Conservation (phyloP, 2,888 invertebrate species). For the Tortrix viridana region DNA sequence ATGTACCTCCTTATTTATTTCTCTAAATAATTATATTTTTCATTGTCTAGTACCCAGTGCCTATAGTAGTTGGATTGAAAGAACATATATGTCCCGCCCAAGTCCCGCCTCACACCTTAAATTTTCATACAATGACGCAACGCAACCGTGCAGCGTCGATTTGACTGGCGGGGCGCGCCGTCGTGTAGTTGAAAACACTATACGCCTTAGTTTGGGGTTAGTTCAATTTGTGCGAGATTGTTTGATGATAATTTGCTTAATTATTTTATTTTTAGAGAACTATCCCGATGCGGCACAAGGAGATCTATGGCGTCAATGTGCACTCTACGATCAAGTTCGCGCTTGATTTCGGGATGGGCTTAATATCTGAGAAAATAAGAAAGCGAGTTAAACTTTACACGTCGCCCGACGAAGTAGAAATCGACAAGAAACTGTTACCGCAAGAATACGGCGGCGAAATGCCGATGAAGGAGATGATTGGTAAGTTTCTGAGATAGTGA, state of each 20-base stretch:
- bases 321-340: constrained; percentile 90
- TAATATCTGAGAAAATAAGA: constrained; percentile 90
- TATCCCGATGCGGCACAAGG: constrained; percentile 91
- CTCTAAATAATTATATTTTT: too few species aligned
- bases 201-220: too few species aligned
- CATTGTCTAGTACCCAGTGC: too few species aligned
- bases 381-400: constrained; percentile 88
- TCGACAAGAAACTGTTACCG: constrained; percentile 87
- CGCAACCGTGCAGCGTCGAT: too few species aligned
- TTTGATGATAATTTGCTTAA: not conserved
- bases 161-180: too few species aligned
- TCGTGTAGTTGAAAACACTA: too few species aligned
- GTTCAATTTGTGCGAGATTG: too few species aligned
- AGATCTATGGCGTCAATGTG: constrained; percentile 89
- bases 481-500: constrained; percentile 67
- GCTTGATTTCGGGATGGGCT: constrained; percentile 89
- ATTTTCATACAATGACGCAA: too few species aligned
- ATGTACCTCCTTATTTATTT: too few species aligned
- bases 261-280: constrained; percentile 83
- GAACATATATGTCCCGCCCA: too few species aligned
- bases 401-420: constrained; percentile 84
- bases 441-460: constrained; percentile 93
- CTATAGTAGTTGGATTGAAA: too few species aligned
- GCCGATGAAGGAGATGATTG: constrained; percentile 93
- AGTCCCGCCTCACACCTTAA: too few species aligned